Evolutionary conservation across 2,888 invertebrate genomes (phyloP).

Genomic region (Chaitophorus viminalis): DNA sequence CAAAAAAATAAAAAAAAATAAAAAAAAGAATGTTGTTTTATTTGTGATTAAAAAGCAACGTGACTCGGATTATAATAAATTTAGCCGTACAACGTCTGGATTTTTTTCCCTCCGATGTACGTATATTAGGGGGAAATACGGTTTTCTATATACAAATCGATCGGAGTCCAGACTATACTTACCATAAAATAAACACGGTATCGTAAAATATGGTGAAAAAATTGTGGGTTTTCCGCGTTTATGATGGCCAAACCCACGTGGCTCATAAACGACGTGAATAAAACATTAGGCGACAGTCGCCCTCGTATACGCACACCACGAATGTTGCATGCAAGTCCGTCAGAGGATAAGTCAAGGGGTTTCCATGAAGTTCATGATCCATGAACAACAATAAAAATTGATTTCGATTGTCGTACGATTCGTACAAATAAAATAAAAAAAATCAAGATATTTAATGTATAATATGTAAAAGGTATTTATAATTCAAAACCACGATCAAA

Average conservation of each 20-base stretch:
- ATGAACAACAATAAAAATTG: constrained; percentile 60
- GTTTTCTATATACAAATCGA: constrained; percentile 42
- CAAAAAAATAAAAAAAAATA: too few relatives aligned
- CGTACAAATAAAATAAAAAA: too few relatives aligned
- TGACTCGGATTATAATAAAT: not conserved
- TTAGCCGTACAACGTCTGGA: not conserved
- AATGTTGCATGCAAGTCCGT: not conserved
- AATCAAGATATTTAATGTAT: not conserved
- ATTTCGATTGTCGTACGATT: constrained; percentile 48
- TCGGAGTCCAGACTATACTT: constrained; percentile 48
- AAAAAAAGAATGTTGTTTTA: not conserved
- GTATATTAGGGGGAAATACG: not conserved
- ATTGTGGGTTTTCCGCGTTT: constrained; percentile 52
- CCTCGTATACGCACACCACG: constrained; percentile 9
- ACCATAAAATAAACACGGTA: constrained; percentile 58
- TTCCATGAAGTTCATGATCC: constrained; percentile 50
- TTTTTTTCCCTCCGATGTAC: not conserved
- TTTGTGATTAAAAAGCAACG: not conserved
- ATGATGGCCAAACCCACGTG: constrained; percentile 59
- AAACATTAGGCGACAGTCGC: constrained; percentile 60
- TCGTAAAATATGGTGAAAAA: constrained; percentile 57
- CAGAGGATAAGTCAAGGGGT: constrained; percentile 16
- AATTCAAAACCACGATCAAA: not conserved
- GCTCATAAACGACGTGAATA: constrained; percentile 58
- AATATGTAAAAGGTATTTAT: not conserved